A percentile compares a stretch with the other conserved stretches of the same genome.
phyloP scores from a whole-genome alignment of 1,140 invertebrate genomes.

The Acyrthosiphon pisum region DNA sequence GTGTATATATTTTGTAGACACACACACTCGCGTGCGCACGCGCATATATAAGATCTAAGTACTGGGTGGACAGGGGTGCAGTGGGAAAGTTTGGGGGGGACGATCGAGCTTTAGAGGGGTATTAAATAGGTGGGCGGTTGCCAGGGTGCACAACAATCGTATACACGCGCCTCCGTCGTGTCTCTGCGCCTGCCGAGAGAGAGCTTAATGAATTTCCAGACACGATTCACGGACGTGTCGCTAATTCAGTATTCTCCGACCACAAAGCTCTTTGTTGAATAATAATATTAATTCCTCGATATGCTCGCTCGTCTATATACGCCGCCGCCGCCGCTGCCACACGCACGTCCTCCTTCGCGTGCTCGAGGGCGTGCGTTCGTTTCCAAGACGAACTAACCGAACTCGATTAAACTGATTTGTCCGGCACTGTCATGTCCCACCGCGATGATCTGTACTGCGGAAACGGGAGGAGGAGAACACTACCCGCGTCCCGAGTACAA shows the following conservation, averaged over 20 bases:
- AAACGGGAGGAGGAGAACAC: not conserved
- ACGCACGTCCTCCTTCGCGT: not conserved
- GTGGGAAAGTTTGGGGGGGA: not conserved
- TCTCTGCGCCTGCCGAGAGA: not conserved
- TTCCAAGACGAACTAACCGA: not conserved
- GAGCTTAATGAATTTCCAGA: constrained; percentile 47
- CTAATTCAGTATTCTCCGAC: constrained; percentile 41
- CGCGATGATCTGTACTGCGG: not conserved
- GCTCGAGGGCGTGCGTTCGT: not conserved
- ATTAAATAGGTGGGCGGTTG: not conserved
- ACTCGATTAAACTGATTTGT: constrained; percentile 11
- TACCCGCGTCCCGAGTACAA: not conserved
- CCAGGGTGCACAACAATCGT: not conserved
- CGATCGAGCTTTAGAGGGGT: not conserved
- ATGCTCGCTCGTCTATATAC: not conserved
- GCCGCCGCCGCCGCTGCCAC: no score
- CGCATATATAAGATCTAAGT: not conserved
- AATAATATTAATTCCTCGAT: constrained; percentile 40
- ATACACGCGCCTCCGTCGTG: not conserved
- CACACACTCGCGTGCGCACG: not conserved
- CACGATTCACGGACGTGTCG: constrained; percentile 43
- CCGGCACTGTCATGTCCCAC: not conserved
- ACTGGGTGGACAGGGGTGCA: not conserved
- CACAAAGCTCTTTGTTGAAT: constrained; percentile 40
- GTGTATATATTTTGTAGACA: not conserved